phyloP scores from a whole-genome alignment of 2,797 vertebrate genomes.

The Erithacus rubecula region DNA sequence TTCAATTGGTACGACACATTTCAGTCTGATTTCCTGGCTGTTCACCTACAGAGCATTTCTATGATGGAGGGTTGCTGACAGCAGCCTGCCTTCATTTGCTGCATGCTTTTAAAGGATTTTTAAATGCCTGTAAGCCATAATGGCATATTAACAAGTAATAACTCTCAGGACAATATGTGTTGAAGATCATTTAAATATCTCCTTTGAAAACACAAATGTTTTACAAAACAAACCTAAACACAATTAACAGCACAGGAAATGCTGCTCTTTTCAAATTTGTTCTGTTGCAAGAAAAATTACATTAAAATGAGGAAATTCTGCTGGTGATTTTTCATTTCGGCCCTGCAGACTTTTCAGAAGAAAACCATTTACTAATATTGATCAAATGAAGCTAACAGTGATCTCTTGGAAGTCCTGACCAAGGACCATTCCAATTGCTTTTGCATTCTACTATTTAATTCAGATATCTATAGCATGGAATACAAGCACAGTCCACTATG shows the following conservation, averaged over 20 bases:
- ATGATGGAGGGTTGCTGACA: background rate
- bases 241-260: background rate
- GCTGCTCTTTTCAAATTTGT: background rate
- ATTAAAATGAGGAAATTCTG: background rate
- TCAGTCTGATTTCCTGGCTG: background rate
- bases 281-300: background rate
- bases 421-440: background rate
- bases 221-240: background rate
- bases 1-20: rapidly evolving
- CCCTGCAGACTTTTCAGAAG: background rate
- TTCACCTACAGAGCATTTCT: background rate
- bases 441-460: background rate
- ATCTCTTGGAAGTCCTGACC: background rate
- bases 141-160: background rate
- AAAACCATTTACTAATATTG: background rate
- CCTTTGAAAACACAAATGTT: background rate
- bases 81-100: background rate
- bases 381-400: background rate
- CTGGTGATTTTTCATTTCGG: background rate
- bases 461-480: background rate
- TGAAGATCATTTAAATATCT: background rate
- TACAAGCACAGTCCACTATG: background rate
- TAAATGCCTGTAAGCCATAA: background rate
- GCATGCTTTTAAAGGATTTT: background rate
- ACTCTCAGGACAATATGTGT: background rate